These are phyloP conservation scores for Bettongia penicillata DNA, from an alignment of 2,113 vertebrate genomes.

Conservation along the genomic window DNA sequence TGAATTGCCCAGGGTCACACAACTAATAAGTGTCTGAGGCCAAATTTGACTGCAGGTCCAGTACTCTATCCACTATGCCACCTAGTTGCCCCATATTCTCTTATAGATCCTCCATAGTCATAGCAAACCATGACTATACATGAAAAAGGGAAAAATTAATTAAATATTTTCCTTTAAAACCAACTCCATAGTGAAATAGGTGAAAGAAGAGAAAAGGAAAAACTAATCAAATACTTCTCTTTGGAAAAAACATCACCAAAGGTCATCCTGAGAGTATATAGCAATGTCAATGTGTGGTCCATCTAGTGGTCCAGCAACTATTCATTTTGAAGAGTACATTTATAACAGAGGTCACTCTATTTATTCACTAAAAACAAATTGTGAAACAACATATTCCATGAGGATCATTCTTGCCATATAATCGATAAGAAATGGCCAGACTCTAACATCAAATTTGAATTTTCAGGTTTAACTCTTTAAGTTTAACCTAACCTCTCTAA, in stretches of 20 bases:
- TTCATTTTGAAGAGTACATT: neutral
- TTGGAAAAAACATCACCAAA: neutral
- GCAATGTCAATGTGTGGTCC: accelerated
- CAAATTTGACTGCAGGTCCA: too few relatives aligned
- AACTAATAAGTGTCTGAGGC: too few relatives aligned
- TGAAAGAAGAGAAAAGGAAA: neutral
- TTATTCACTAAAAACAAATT: neutral
- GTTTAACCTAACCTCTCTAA: neutral
- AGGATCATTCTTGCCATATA: accelerated
- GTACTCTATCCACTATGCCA: too few relatives aligned
- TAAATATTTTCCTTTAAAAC: neutral
- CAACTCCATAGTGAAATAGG: neutral
- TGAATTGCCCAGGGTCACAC: too few relatives aligned
- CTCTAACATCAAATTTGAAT: accelerated
- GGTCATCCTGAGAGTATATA: accelerated
- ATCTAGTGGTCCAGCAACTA: accelerated
- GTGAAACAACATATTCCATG: neutral
- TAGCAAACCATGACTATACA: neutral
- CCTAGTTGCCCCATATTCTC: neutral
- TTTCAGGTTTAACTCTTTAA: neutral
- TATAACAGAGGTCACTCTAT: neutral
- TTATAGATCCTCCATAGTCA: neutral
- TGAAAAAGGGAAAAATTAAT: neutral
- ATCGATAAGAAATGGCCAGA: neutral
- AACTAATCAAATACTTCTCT: neutral